Evolutionary conservation across 2,888 invertebrate species (phyloP), one percentile per base, ranked within the genome.

Genomic region (Venustoraphidia nigricollis): DNA sequence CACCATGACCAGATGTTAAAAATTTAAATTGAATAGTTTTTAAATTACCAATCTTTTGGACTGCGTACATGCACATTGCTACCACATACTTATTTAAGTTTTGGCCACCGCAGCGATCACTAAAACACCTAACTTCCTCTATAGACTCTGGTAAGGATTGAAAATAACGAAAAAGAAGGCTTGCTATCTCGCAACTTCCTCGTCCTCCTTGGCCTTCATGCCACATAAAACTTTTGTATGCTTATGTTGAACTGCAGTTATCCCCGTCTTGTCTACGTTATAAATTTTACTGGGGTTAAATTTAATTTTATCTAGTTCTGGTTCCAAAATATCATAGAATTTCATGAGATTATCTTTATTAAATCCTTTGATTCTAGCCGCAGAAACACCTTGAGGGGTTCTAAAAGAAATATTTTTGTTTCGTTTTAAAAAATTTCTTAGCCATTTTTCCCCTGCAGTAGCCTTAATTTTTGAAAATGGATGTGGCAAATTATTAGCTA

Each of bases 81-180:
- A 53, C 54, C 11, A 57, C 52, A 51, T 47, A 56, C 46, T 58
- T 49, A 41, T 59, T 57, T 8, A 53, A 47, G 36, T 59, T 56
- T 49, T 59, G 59, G n/a, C 59, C 59, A 10, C 53, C 56, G 45
- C 57, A 59, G 41, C 56, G 45, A 43, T 59, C 57, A 50, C 58
- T 57, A 41, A 51, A 59, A 42, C 49, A 59, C 6, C 35, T 46
- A n/a, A 59, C 46, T 13, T 54, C 39, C 35, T 53, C 47, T 17
- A 48, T 34, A 41, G 39, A 36, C 10, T 27, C 39, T 9, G 56
- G 55, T 11, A 57, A 48, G 17, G 55, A 56, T 49, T 57, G 39
- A 17, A 57, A 53, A 45, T 53, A 55, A 34, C 27, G 34, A 44
- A 40, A 52, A 4, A 57, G 37, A 17, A 36, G 44, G 14, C 50